A percentile compares a stretch with the other conserved stretches of the same genome.
Evolutionary conservation across 2,888 invertebrate genomes (phyloP).

Genomic region (Drosophila neonasuta): DNA sequence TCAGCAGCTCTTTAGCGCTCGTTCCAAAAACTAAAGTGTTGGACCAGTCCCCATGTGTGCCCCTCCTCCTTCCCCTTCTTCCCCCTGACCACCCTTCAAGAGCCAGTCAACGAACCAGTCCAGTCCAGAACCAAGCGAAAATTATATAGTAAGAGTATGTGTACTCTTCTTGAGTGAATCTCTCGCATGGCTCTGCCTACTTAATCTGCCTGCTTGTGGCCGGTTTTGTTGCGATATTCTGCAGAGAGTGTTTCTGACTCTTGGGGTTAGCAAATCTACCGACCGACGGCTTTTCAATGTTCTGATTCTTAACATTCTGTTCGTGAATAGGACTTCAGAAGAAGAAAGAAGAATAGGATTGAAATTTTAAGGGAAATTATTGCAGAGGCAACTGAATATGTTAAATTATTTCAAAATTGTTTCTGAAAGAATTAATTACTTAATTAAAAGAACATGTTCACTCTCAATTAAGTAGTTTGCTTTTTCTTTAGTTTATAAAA

Average conservation of each 20-base stretch:
- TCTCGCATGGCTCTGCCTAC: conserved; percentile 69
- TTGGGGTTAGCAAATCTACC: conserved; percentile 4
- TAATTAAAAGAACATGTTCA: too few relatives aligned
- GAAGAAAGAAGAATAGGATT: too few relatives aligned
- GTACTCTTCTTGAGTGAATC: conserved; percentile 62
- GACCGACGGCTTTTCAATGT: conserved; percentile 53
- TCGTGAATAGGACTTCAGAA: too few relatives aligned
- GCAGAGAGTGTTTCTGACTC: conserved; percentile 4
- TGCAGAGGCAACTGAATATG: too few relatives aligned
- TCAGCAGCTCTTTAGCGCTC: conserved; percentile 78
- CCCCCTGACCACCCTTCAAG: background rate
- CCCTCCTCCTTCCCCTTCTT: background rate
- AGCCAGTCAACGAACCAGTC: conserved; percentile 9
- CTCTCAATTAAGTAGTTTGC: too few relatives aligned
- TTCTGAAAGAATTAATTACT: too few relatives aligned
- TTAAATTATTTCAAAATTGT: too few relatives aligned
- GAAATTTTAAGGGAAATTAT: too few relatives aligned
- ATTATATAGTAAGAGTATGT: conserved; percentile 11
- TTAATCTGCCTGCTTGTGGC: conserved; percentile 42
- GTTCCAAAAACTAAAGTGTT: conserved; percentile 73
- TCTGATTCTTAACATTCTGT: background rate
- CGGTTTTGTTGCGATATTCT: conserved; percentile 29
- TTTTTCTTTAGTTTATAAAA: too few relatives aligned
- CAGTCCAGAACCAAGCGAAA: conserved; percentile 7
- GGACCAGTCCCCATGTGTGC: conserved; percentile 56